Evolutionary conservation across 2,113 vertebrate genomes (phyloP).

Genomic region (Passer montanus): DNA sequence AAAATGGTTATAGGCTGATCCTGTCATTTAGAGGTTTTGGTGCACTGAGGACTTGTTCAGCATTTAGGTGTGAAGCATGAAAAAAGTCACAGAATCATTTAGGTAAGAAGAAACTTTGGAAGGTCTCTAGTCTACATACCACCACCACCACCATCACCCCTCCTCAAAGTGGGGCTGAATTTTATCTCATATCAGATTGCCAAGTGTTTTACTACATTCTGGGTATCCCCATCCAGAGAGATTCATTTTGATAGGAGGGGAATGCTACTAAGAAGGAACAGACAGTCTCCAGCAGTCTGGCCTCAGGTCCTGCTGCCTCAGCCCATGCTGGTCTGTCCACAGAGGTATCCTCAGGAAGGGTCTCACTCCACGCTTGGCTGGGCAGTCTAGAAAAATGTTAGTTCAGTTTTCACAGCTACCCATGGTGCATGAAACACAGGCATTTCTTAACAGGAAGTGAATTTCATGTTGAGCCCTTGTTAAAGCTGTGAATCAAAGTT

Average conservation of each 20-base stretch:
- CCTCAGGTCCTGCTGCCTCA: not conserved
- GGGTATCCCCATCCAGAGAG: not conserved
- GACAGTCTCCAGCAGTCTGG: not conserved
- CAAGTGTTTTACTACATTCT: not conserved
- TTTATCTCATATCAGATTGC: not conserved
- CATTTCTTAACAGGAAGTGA: not conserved
- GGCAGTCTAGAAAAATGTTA: not conserved
- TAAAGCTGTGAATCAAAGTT: not conserved
- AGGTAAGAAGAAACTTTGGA: not conserved
- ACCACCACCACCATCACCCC: not conserved
- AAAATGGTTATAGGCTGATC: not conserved
- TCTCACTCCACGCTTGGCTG: not conserved
- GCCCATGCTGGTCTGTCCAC: not conserved
- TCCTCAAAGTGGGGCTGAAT: not conserved
- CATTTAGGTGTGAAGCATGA: not conserved
- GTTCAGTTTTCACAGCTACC: not conserved
- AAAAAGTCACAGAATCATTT: not conserved
- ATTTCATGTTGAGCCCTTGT: not conserved
- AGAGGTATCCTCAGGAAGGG: not conserved
- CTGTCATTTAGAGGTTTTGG: not conserved
- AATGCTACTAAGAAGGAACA: not conserved
- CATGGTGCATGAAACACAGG: not conserved
- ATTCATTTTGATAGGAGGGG: not conserved
- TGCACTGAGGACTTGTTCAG: not conserved
- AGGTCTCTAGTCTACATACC: not conserved